Evolutionary conservation across 2,797 vertebrate species (phyloP), one percentile per base, ranked within the genome.

Genomic region (Hozukius guyotensis): DNA sequence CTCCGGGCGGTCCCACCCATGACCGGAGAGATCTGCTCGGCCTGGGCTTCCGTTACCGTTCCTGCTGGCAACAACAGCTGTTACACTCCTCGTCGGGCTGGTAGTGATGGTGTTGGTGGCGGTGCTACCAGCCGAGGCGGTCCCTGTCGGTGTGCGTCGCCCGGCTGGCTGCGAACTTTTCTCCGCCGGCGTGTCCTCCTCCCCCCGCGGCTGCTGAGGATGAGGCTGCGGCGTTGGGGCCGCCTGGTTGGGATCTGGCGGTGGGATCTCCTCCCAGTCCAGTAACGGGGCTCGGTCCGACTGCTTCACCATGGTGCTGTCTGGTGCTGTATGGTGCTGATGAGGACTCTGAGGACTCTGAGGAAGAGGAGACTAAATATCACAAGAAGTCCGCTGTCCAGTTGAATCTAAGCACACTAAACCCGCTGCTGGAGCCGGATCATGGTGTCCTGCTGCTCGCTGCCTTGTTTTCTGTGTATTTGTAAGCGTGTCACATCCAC

Each of bases 231-330:
- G 52, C 82, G 93, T 93, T 20, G 94, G 93, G 80, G 84, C 87
- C 82, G 92, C 75, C 81, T 91, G 93, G 93, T 88, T 87, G 84
- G 93, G 87, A 89, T 95, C 80, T 68, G 96, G 90, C 16, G 95
- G 96, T 8, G 97, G 97, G 92, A 96, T 96, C 96, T 99, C 97
- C 94, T 98, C 97, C 97, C 97, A 98, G 94, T 97, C 96, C 78
- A 99, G 96, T 76, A 99, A 96, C 93, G 97, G 97, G 90, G 97
- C 97, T 92, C 97, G 96, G 89, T 99, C 98, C 84, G 97, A 97
- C 89, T 97, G 96, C 95, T 98, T 96, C 90, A 96, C 97, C 98
- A 97, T 96, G 73, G 92, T 77, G 82, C 65, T 77, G 75, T 56
- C 46, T 38, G 36, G 36, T 38, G 36, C 36, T 38, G 36, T 36